phyloP scores from a whole-genome alignment of 1,140 invertebrate species.

The Hypsibius dujardini region DNA sequence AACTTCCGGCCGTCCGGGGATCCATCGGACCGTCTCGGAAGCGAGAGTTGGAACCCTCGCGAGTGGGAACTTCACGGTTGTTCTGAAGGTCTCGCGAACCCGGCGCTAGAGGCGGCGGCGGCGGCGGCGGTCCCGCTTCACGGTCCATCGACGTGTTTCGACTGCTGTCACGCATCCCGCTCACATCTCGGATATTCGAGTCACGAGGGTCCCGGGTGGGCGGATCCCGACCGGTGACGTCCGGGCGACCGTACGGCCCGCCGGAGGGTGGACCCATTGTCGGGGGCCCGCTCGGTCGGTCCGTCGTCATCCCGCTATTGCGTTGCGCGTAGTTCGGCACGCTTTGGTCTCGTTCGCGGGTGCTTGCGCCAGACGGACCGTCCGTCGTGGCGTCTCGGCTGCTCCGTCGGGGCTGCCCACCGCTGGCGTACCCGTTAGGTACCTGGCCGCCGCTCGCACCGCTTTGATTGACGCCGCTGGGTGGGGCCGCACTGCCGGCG shows the following conservation, averaged over 20 bases:
- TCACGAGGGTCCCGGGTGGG: conserved; percentile 9
- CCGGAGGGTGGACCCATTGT: neutral
- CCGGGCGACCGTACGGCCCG: neutral
- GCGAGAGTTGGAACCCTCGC: no score
- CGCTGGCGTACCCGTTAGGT: neutral
- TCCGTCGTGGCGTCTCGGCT: no score
- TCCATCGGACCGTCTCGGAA: no score
- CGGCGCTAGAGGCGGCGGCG: neutral
- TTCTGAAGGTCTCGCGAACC: no score
- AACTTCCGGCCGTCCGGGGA: neutral
- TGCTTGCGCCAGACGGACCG: neutral
- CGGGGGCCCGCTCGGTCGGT: neutral
- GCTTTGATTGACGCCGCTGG: neutral
- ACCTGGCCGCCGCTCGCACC: neutral
- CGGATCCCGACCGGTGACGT: neutral
- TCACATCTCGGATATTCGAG: conserved; percentile 14
- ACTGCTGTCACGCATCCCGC: neutral
- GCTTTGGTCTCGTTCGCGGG: neutral
- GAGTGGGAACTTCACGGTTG: neutral
- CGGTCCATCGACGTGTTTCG: no score
- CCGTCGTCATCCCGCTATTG: no score
- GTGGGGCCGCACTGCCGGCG: no score
- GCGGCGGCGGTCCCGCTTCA: no score
- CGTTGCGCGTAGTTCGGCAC: no score
- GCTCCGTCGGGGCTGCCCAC: neutral